Percentiles rank a stretch among this genome's conserved stretches.
These are phyloP conservation scores for Melinaea menophilus DNA, from an alignment of 2,888 invertebrate species.

Conservation along the genomic window DNA sequence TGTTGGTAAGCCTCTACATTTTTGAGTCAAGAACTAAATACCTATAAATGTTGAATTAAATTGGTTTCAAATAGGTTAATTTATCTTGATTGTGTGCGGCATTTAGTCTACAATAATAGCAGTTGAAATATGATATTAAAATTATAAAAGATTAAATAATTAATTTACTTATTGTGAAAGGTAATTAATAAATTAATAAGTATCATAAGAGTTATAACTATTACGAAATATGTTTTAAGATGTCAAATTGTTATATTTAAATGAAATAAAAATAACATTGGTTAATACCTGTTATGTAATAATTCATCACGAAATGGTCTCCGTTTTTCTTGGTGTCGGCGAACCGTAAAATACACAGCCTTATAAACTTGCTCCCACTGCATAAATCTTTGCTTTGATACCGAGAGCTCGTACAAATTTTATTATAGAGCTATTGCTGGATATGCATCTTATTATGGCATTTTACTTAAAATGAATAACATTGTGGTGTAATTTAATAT, in stretches of 20 bases:
- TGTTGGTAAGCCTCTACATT: background rate
- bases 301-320: constrained; percentile 39
- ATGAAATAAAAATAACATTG: background rate
- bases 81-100: too few relatives aligned
- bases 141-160: too few relatives aligned
- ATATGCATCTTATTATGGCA: constrained; percentile 5
- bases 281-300: constrained; percentile 33
- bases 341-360: constrained; percentile 34
- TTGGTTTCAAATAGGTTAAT: too few relatives aligned
- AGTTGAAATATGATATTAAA: too few relatives aligned
- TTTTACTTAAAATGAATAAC: background rate
- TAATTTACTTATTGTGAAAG: too few relatives aligned
- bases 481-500: too few relatives aligned
- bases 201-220: too few relatives aligned
- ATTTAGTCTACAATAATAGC: too few relatives aligned
- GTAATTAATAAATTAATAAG: too few relatives aligned
- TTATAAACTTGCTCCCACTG: constrained; percentile 36
- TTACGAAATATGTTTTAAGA: too few relatives aligned
- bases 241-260: too few relatives aligned
- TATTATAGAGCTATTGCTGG: constrained; percentile 2
- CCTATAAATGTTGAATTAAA: background rate
- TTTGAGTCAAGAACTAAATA: background rate
- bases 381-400: constrained; percentile 33
- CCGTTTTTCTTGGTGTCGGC: constrained; percentile 36
- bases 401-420: constrained; percentile 18